phyloP scores from a whole-genome alignment of 2,797 vertebrate genomes.

The Eidolon dupreanum region DNA sequence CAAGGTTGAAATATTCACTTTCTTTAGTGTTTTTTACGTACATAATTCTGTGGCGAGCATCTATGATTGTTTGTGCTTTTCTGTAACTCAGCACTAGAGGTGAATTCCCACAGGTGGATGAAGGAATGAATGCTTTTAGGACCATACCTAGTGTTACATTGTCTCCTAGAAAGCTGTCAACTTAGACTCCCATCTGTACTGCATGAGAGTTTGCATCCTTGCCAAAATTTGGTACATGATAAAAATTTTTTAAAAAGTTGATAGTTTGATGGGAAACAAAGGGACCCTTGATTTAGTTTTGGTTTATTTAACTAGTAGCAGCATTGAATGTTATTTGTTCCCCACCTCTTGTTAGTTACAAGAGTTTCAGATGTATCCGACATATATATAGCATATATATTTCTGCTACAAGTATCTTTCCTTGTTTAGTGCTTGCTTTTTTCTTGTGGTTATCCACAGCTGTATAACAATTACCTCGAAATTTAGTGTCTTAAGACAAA shows the following conservation, averaged over 20 bases:
- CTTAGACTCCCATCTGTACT: not conserved
- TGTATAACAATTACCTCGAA: fast-evolving
- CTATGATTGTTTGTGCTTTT: not conserved
- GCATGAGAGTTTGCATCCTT: not conserved
- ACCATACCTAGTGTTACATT: too few relatives aligned
- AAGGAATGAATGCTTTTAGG: too few relatives aligned
- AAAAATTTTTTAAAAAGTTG: too few relatives aligned
- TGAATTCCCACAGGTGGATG: too few relatives aligned
- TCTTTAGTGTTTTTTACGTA: not conserved
- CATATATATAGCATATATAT: fast-evolving
- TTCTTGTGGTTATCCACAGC: not conserved
- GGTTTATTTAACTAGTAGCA: not conserved
- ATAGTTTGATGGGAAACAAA: not conserved
- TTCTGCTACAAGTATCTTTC: too few relatives aligned
- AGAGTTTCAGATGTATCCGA: not conserved
- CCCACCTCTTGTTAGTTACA: fast-evolving
- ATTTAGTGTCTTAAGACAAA: not conserved
- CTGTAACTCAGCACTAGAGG: too few relatives aligned
- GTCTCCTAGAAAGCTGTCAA: not conserved
- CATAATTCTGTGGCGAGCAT: fast-evolving
- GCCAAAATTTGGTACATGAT: too few relatives aligned
- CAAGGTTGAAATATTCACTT: not conserved
- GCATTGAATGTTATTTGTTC: fast-evolving
- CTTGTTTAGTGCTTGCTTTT: not conserved
- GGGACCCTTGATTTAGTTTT: not conserved